Conservation (phyloP, 2,113 vertebrate genomes). For the Chamaetylas fuelleborni region DNA sequence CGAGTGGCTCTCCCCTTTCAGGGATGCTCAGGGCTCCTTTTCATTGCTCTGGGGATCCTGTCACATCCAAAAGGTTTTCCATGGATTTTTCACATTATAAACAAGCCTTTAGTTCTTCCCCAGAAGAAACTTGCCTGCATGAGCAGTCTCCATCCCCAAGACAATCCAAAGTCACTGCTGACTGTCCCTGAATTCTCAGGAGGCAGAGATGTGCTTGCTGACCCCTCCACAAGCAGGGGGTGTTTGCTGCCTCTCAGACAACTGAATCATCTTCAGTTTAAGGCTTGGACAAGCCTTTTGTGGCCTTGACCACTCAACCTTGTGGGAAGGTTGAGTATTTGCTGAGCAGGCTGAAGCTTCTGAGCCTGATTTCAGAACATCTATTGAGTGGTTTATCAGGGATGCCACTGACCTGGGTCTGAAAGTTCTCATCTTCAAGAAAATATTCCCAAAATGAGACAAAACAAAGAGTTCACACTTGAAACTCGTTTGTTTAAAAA, state of each 20-base stretch:
- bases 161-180: neutral
- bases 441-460: neutral
- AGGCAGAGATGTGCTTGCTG: neutral
- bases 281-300: neutral
- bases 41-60: neutral
- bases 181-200: neutral
- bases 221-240: neutral
- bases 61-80: neutral
- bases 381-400: neutral
- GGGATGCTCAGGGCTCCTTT: neutral
- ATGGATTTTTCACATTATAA: neutral
- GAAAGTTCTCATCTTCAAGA: neutral
- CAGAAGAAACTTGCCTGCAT: neutral
- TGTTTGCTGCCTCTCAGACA: neutral
- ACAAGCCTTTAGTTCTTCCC: neutral
- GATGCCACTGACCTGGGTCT: neutral
- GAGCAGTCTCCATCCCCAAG: neutral
- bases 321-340: neutral
- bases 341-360: neutral
- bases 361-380: neutral
- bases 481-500: neutral
- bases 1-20: fast-evolving
- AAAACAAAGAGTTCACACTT: neutral
- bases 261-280: neutral
- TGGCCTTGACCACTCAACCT: neutral